Evolutionary conservation across 2,113 vertebrate species (phyloP), one percentile per base, ranked within the genome.

Genomic region (Rattus norvegicus): DNA sequence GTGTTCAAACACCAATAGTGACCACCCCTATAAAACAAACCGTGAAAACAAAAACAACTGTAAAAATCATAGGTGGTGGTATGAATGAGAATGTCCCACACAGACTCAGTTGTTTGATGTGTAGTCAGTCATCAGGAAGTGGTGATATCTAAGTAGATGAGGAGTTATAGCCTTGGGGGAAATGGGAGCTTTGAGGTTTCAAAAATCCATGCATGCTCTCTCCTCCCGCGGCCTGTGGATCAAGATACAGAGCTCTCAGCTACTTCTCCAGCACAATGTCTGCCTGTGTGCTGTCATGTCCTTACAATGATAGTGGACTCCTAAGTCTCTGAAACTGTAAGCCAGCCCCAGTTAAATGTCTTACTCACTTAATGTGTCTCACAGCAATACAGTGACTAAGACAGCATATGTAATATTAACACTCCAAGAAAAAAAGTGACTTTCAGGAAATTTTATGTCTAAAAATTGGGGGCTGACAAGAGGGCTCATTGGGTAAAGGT

Each of bases 401-500:
- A 86, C 91, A 86, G 59, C 5, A 63, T 22, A 75, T 26, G 2
- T 39, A 89, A 94, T 30, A 95, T 0, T 81, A 28, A 52, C 56
- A 93, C 13, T 93, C 33, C 43, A 91, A 72, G 83, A 72, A 91
- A 89, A 96, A 75, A 75, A 24, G 22, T 65, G 47, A 91, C 47
- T 84, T 20, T 28, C 69, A 54, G 10, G 14, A 69, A 63, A 5
- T 12, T 90, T 77, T 86, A 90, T 8, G 36, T 43, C 61, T 85
- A 75, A 67, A 92, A 73, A 69, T 84, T 52, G 52, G 47, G 47
- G 14, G 3, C 72, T 22, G 19, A 20, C 7, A n/a, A 39, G 70
- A 73, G 20, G 17, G n/a, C n/a, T 73, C 36, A 73, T 22, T 5
- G 69, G 69, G 33, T 70, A 24, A 63, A 63, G 61, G 61, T 24